Conservation (phyloP, 2,797 vertebrate species). For the Anabacerthia variegaticeps region DNA sequence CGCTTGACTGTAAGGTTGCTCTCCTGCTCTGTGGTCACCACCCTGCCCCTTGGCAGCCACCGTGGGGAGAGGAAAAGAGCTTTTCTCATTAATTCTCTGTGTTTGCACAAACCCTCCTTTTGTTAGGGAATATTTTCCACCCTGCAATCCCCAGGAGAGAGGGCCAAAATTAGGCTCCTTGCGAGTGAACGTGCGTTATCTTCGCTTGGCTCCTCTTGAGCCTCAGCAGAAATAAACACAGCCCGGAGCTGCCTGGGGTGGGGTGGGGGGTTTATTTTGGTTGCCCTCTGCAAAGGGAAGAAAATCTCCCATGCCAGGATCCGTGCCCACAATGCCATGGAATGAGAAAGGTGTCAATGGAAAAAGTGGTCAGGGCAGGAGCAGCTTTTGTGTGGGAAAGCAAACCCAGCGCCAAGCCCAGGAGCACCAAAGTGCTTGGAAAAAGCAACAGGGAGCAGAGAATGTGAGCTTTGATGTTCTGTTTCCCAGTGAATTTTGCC, state of each 20-base stretch:
- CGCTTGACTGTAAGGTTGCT: conserved; percentile 67
- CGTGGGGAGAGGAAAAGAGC: conserved; percentile 16
- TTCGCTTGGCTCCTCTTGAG: not conserved
- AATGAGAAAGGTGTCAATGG: not conserved
- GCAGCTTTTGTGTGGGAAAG: not conserved
- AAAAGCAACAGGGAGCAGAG: not conserved
- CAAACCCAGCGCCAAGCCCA: not conserved
- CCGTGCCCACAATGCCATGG: not conserved
- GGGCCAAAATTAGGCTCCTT: conserved; percentile 51
- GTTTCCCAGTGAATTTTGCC: not conserved
- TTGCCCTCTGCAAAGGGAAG: not conserved
- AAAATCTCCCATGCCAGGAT: not conserved
- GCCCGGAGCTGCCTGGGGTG: not conserved
- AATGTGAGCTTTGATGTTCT: not conserved
- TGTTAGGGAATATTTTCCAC: conserved; percentile 65
- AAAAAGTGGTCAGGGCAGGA: not conserved
- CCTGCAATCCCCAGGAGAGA: conserved; percentile 32
- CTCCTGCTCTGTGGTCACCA: conserved; percentile 72
- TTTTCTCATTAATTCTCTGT: conserved; percentile 35
- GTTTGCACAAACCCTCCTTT: conserved; percentile 70
- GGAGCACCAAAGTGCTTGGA: not conserved
- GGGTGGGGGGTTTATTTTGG: not conserved
- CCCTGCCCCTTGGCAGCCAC: conserved; percentile 59
- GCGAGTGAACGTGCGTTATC: conserved; percentile 20
- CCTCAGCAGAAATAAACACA: conserved; percentile 37